A percentile compares a stretch with the other conserved stretches of the same genome.
Evolutionary conservation across 1,140 invertebrate species (phyloP).

Genomic region (Drosophila murphyi): DNA sequence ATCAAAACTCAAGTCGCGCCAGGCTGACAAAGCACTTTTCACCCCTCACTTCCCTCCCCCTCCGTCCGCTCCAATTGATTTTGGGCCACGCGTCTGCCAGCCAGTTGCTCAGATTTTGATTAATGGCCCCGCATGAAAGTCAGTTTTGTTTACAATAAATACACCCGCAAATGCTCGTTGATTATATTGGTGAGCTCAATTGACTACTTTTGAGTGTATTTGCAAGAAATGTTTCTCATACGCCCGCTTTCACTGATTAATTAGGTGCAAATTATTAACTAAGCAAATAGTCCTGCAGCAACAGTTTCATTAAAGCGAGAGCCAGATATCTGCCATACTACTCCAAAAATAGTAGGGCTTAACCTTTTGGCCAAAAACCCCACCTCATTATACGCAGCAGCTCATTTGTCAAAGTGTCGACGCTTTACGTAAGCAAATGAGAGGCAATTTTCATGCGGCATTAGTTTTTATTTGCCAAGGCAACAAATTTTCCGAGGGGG

Average conservation of each 20-base stretch:
- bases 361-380: constrained; percentile 5
- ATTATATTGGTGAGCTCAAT: constrained; percentile 9
- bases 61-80: constrained; percentile 55
- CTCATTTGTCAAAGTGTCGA: constrained; percentile 66
- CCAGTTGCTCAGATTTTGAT: constrained; percentile 23
- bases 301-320: neutral
- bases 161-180: neutral
- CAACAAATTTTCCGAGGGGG: constrained; percentile 37
- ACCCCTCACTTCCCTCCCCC: neutral
- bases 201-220: constrained; percentile 24
- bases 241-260: constrained; percentile 59
- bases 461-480: constrained; percentile 58
- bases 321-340: neutral
- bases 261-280: constrained; percentile 54
- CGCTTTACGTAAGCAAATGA: constrained; percentile 49
- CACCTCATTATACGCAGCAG: neutral
- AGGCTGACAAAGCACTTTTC: constrained; percentile 69
- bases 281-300: neutral
- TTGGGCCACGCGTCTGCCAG: constrained; percentile 49
- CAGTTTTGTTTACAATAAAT: constrained; percentile 2
- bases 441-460: constrained; percentile 69
- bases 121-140: constrained; percentile 43
- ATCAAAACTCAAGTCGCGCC: constrained; percentile 66
- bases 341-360: constrained; percentile 3
- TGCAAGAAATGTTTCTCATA: constrained; percentile 9